Evolutionary conservation across 2,797 vertebrate genomes (phyloP), one percentile per base, ranked within the genome.

Genomic region (Lagorchestes hirsutus): DNA sequence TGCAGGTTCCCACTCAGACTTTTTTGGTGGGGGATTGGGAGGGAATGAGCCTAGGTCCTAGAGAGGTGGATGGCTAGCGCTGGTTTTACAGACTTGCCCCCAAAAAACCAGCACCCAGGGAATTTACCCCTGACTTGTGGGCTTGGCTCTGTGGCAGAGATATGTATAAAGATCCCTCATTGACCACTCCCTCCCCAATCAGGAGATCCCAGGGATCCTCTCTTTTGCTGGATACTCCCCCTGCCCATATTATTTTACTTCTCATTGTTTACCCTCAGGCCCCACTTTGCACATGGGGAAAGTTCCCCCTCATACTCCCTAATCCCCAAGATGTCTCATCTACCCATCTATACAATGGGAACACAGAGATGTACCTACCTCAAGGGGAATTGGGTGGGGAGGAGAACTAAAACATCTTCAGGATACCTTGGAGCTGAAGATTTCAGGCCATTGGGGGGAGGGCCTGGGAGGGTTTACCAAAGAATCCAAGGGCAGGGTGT

Each of bases 221-320:
- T 93, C 92, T 90, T 96, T 55, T 91, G 55, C 94, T 94, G 95
- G 96, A 94, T 74, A 55, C 91, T 94, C 96, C 34, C 56, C 90
- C 52, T 28, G 27, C 52, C 1, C 52, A 55, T 6, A 54, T 55
- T 34, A 28, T 52, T 54, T 4, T 31, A 55, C 12, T 54, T 13
- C 10, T 31, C 46, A 54, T 52, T 34, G 52, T 91, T 55, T 91
- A 55, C 52, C 29, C 52, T 56, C 94, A 95, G 95, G 54, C 90
- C 96, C 94, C 95, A 95, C 97, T 98, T 98, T 98, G 98, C 98
- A 98, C 98, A 98, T 97, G 97, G 96, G 97, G 96, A 97, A 62
- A 95, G 96, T 92, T 94, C 91, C 96, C 91, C 95, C 59, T 82
- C 95, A 93, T 58, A n/a, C 4, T 14, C 52, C 90, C 28, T 24